Evolutionary conservation across 1,140 invertebrate species (phyloP), one percentile per base, ranked within the genome.

Genomic region (Scylla paramamosain): DNA sequence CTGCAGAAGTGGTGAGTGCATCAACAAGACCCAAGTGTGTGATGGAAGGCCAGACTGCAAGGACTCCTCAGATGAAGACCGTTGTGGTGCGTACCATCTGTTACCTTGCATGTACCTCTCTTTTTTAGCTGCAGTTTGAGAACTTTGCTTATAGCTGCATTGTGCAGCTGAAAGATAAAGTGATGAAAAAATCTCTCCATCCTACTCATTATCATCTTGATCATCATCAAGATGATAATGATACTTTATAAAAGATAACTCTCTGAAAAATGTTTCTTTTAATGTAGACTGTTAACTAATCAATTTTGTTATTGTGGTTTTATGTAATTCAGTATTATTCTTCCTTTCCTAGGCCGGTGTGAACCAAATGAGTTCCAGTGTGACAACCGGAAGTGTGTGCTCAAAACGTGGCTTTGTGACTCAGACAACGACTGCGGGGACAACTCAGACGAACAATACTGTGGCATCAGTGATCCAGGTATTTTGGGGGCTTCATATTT

Each of bases 321-420:
- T 59, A 59, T 59, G 10, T 59, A 59, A 59, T 59, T 59, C 10
- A 1, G 52, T 59, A 59, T 59, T 14, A 59, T 59, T 59, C 10
- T 59, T 59, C 52, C 45, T 83, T 45, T 31, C 83, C 16, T 92
- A 96, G 95, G 95, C 96, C 97, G 97, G 20, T 99, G 99, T 97
- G 98, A 99, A 97, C 99, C 99, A 0, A 99, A 99, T 96, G 98
- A 99, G 97, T 99, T 98, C 97, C 97, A 98, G 92, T 99, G 99
- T 97, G 97, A 97, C 82, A 99, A 99, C 96, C 98, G 98, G 90
- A 98, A 98, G 95, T 99, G 99, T 97, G 98, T 99, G 7, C 97
- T 98, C 29, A 99, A 99, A 96, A 98, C 98, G 8, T 99, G 99
- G 99, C 97, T 98, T 32, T 99, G 99, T 97, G 99, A 98, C 97